phyloP scores from a whole-genome alignment of 1,140 invertebrate genomes.

The Zelostemma sp. region DNA sequence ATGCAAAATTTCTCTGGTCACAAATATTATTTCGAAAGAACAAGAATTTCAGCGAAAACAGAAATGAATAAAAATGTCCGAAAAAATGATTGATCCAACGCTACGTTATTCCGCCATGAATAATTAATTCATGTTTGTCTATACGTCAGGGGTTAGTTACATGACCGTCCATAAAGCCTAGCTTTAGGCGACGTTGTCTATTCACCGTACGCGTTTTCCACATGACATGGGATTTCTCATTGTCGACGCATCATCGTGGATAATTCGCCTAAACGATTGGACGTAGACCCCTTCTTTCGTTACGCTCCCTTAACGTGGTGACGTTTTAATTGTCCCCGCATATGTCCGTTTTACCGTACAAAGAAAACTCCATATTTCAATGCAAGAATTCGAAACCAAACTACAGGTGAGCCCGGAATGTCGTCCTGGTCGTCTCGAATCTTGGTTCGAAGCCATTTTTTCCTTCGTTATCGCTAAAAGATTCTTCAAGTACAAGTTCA shows the following conservation, averaged over 20 bases:
- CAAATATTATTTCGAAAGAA: background rate
- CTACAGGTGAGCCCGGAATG: constrained; percentile 1
- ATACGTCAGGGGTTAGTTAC: constrained; percentile 45
- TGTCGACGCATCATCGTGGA: constrained; percentile 52
- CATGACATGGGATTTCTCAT: constrained; percentile 50
- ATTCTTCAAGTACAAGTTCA: background rate
- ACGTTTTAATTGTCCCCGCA: constrained; percentile 43
- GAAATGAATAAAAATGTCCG: background rate
- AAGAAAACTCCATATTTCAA: too few species aligned
- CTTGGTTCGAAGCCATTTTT: background rate
- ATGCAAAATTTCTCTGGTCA: too few species aligned
- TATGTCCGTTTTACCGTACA: constrained; percentile 39
- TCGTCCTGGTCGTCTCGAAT: too few species aligned
- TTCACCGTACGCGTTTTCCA: constrained; percentile 44
- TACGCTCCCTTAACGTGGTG: constrained; percentile 38
- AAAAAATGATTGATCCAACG: constrained; percentile 22
- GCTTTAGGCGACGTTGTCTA: constrained; percentile 37
- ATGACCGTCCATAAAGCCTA: constrained; percentile 37
- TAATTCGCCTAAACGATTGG: constrained; percentile 50
- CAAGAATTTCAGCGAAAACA: background rate
- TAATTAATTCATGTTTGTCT: constrained; percentile 47
- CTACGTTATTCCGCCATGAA: constrained; percentile 41
- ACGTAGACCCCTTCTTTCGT: constrained; percentile 48
- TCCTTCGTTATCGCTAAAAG: background rate
- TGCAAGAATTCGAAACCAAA: too few species aligned